Conservation (phyloP, 2,888 invertebrate species). For the Lumbricus terrestris region DNA sequence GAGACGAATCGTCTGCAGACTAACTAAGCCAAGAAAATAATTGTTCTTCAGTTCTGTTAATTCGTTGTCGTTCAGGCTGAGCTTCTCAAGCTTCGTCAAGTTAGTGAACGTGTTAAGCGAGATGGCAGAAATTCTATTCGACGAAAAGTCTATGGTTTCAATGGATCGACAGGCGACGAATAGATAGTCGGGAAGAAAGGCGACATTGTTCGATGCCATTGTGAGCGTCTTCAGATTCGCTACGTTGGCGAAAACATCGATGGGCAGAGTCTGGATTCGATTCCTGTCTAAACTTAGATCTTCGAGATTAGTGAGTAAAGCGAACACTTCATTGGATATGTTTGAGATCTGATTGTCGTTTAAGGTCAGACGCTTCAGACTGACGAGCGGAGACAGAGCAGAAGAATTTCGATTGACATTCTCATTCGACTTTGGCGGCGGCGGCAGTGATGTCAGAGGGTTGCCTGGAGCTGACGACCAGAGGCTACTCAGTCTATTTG, state of each 20-base stretch:
- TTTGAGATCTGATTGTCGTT: conserved; percentile 16
- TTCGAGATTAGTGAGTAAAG: not conserved
- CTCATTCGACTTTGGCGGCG: not conserved
- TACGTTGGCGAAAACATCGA: not conserved
- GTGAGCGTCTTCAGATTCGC: not conserved
- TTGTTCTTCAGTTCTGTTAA: conserved; percentile 16
- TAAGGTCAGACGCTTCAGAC: conserved; percentile 17
- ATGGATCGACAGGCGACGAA: not conserved
- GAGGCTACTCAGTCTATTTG: conserved; percentile 10
- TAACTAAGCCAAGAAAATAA: not conserved
- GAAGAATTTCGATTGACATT: not conserved
- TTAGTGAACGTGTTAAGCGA: not conserved
- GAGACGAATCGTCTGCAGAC: conserved; percentile 4
- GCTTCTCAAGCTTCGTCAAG: not conserved
- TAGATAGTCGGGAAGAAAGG: not conserved
- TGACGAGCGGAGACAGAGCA: not conserved
- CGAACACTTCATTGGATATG: conserved; percentile 17
- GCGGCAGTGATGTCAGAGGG: not conserved
- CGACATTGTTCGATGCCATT: not conserved
- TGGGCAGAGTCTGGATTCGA: not conserved
- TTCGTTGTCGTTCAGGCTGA: conserved; percentile 18
- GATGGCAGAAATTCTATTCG: not conserved
- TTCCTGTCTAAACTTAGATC: conserved; percentile 9
- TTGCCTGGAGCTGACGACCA: conserved; percentile 6
- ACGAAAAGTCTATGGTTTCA: not conserved